A percentile compares a stretch with the other conserved stretches of the same genome.
Evolutionary conservation across 2,888 invertebrate genomes (phyloP).

Genomic region (Unio pictorum): DNA sequence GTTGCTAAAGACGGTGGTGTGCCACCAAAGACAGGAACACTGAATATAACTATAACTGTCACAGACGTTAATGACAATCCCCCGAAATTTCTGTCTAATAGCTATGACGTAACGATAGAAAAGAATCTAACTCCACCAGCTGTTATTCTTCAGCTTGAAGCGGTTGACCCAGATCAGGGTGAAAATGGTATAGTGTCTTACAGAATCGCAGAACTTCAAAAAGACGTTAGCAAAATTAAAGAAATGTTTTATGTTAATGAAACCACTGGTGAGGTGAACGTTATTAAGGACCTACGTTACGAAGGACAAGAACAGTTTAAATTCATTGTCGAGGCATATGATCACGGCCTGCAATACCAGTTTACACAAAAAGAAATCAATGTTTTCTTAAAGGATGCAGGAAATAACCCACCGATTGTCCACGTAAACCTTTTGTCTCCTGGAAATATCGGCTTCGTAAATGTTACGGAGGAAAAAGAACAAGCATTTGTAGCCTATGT

Average conservation of each 20-base stretch:
- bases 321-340: slow-evolving; percentile 42
- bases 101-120: slow-evolving; percentile 27
- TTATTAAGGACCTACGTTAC: slow-evolving; percentile 17
- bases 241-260: slow-evolving; percentile 20
- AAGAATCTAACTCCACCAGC: slow-evolving; percentile 19
- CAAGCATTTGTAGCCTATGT: slow-evolving; percentile 28
- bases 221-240: slow-evolving; percentile 16
- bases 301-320: slow-evolving; percentile 22
- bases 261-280: slow-evolving; percentile 20
- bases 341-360: slow-evolving; percentile 30
- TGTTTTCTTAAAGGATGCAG: slow-evolving; percentile 38
- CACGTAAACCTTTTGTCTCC: slow-evolving; percentile 25
- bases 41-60: slow-evolving; percentile 23
- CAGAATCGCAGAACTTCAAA: slow-evolving; percentile 21
- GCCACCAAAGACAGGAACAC: slow-evolving; percentile 17
- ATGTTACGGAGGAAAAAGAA: slow-evolving; percentile 13
- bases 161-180: slow-evolving; percentile 87
- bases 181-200: slow-evolving; percentile 75
- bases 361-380: slow-evolving; percentile 34
- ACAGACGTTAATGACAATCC: slow-evolving; percentile 35
- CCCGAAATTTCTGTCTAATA: slow-evolving; percentile 18
- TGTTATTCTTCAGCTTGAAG: slow-evolving; percentile 75
- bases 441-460: slow-evolving; percentile 30
- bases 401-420: slow-evolving; percentile 30
- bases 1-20: slow-evolving; percentile 33